Percentiles rank a stretch among this genome's conserved stretches.
Evolutionary conservation across 1,140 invertebrate genomes (phyloP).

Genomic region (Telenomus remus): DNA sequence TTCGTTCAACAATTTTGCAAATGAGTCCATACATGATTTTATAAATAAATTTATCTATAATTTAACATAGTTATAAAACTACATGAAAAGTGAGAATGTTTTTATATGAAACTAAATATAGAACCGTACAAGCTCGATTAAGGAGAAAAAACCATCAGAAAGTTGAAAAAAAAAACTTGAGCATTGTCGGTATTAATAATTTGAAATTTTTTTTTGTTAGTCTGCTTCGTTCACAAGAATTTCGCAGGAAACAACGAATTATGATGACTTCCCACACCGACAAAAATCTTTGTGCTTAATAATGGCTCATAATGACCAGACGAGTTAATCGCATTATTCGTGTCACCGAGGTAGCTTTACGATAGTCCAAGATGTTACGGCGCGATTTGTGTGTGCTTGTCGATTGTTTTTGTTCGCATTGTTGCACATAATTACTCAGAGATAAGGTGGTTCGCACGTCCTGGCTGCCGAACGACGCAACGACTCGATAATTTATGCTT

Average conservation of each 20-base stretch:
- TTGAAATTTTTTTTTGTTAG: slow-evolving; percentile 3
- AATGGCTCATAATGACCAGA: slow-evolving; percentile 25
- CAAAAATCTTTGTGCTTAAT: slow-evolving; percentile 33
- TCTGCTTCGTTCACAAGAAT: slow-evolving; percentile 12
- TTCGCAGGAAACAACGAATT: slow-evolving; percentile 37
- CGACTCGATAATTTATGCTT: slow-evolving; percentile 21
- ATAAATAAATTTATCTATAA: too few species aligned
- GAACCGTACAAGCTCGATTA: too few species aligned
- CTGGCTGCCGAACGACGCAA: slow-evolving; percentile 1
- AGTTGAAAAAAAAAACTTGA: too few species aligned
- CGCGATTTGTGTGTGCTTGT: too few species aligned
- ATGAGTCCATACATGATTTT: too few species aligned
- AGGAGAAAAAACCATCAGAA: too few species aligned
- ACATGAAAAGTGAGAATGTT: too few species aligned
- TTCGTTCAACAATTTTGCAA: too few species aligned
- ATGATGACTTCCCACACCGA: slow-evolving; percentile 34
- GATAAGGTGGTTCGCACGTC: slow-evolving; percentile 9
- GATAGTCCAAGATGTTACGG: too few species aligned
- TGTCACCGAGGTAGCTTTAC: slow-evolving; percentile 15
- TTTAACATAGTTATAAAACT: too few species aligned
- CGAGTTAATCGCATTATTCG: slow-evolving; percentile 15
- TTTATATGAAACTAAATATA: too few species aligned
- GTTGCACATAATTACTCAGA: slow-evolving; percentile 15
- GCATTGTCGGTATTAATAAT: too few species aligned
- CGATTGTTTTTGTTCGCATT: background rate